Evolutionary conservation across 2,888 invertebrate species (phyloP).

Genomic region (Archips crataeganus): DNA sequence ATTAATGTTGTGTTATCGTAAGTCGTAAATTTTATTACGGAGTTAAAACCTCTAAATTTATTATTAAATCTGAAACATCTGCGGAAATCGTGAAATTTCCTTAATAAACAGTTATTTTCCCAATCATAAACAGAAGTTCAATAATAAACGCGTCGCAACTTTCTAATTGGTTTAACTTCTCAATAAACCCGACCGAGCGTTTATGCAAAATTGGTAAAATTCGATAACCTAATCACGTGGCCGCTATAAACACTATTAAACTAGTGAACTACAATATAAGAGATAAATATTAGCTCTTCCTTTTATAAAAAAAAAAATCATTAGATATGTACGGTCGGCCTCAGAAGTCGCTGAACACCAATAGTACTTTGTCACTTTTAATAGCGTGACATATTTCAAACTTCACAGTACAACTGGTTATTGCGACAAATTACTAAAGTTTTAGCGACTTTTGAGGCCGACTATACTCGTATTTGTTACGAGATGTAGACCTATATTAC

Average conservation of each 20-base stretch:
- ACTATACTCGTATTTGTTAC: no score
- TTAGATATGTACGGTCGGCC: no score
- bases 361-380: no score
- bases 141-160: slow-evolving; percentile 23
- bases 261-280: no score
- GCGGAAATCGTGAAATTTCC: slow-evolving; percentile 17
- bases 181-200: background rate
- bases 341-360: no score
- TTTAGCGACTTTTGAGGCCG: no score
- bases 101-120: slow-evolving; percentile 22
- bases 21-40: slow-evolving; percentile 6
- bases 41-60: slow-evolving; percentile 1
- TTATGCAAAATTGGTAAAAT: background rate
- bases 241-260: background rate
- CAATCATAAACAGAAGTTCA: slow-evolving; percentile 19
- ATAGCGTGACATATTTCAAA: no score
- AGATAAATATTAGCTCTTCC: no score
- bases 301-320: no score
- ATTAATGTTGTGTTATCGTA: slow-evolving; percentile 14
- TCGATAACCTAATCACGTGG: background rate
- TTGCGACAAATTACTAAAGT: no score
- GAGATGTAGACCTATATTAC: no score
- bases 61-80: slow-evolving; percentile 9
- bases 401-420: no score
- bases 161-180: slow-evolving; percentile 14